Conservation (phyloP, 2,113 vertebrate species). For the Myiopsitta monachus region DNA sequence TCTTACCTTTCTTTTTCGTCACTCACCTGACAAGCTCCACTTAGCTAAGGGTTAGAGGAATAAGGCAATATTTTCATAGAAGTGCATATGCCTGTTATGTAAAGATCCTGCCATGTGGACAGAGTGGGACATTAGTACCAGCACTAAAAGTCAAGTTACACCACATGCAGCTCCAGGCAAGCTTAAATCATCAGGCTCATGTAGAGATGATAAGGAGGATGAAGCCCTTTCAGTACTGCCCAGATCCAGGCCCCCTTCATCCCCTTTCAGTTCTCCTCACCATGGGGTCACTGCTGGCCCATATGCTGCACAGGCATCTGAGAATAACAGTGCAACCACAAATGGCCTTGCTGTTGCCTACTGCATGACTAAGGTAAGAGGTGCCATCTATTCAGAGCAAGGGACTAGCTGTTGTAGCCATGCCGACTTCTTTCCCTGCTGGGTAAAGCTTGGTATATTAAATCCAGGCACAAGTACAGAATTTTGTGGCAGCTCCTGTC, state of each 20-base stretch:
- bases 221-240: neutral
- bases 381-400: neutral
- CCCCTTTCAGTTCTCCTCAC: rapidly evolving
- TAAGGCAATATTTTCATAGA: neutral
- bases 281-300: neutral
- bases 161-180: neutral
- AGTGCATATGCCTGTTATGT: neutral
- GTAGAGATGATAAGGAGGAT: rapidly evolving
- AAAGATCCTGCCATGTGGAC: neutral
- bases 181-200: rapidly evolving
- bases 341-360: neutral
- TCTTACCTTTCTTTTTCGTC: neutral
- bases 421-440: neutral
- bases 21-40: neutral
- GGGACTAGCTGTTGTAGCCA: neutral
- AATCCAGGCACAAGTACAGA: neutral
- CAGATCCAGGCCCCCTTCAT: neutral
- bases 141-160: neutral
- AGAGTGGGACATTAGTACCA: neutral
- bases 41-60: neutral
- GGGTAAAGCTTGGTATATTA: neutral
- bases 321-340: neutral
- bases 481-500: neutral
- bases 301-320: rapidly evolving
- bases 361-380: neutral